Base-by-base conservation (phyloP, 2,113 vertebrate species). In the Coregonus clupeaformis region DNA sequence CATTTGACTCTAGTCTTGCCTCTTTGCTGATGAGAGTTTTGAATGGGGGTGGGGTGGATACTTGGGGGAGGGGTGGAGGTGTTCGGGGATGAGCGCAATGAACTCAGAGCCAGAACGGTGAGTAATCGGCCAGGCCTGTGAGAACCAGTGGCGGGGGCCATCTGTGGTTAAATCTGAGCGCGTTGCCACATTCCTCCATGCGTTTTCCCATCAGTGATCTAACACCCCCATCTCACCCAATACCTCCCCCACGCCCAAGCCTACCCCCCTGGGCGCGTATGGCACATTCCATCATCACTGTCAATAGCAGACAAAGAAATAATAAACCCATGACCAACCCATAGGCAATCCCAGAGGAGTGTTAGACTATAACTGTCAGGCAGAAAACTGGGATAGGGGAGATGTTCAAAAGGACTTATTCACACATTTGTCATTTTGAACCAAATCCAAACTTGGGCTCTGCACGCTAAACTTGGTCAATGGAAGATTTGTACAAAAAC, bases 81-180 rank as follows among this genome's bases (percentile, higher is more conserved):
- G 82, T 29, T 79, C 71, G 84, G 67, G 71, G 76, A 64, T 73
- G 74, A 83, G 79, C 76, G 85, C 76, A 83, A 52, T 83, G 82
- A 87, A 85, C 74, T 86, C 76, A 89, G 82, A 81, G 80, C 81
- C 5, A 60, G 84, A 82, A 80, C 86, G 83, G 73, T 93, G 91
- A 94, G 80, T 91, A 92, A 92, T 91, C 85, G 85, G 80, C 77
- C 78, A 81, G 89, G 89, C 93, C 89, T 93, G 92, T 94, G 92
- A 91, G 88, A 94, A 93, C 89, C 91, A 85, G 90, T 65, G 85
- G 91, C 79, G 74, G 69, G 84, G 84, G 77, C 67, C 73, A 80
- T 80, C 92, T 92, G 88, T 82, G 90, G 88, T 91, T 88, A 85
- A 91, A 88, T 80, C 59, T 88, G 79, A 89, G 84, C 80, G 79